These are phyloP conservation scores for Mormyrops boulengeri DNA, from an alignment of 2,797 vertebrate genomes.

Conservation along the genomic window DNA sequence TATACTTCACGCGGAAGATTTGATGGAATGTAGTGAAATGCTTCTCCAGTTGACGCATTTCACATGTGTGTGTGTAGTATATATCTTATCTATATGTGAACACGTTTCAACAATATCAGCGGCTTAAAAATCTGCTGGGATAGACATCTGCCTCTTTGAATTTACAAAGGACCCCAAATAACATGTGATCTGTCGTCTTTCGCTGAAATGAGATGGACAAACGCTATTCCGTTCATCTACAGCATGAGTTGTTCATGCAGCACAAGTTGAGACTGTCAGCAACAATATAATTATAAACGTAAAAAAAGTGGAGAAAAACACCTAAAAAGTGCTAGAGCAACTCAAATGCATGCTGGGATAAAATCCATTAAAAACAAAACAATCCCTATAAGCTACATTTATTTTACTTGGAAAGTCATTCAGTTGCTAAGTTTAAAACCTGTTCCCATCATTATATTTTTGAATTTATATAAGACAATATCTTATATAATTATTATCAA, in stretches of 20 bases:
- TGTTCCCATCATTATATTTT: neutral
- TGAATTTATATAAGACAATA: neutral
- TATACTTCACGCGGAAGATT: neutral
- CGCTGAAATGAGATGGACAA: neutral
- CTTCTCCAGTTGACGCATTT: neutral
- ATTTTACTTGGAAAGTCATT: neutral
- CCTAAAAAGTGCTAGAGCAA: neutral
- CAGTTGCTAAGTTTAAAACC: neutral
- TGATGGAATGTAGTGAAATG: conserved; percentile 9
- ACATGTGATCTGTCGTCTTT: neutral
- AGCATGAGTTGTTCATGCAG: neutral
- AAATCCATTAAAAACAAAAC: neutral
- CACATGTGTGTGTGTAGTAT: neutral
- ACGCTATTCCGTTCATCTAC: neutral
- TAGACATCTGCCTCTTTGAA: neutral
- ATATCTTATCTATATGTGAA: neutral
- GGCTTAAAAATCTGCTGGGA: neutral
- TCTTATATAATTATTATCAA: neutral
- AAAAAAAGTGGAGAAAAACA: neutral
- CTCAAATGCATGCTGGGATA: neutral
- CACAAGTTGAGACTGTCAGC: neutral
- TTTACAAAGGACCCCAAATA: neutral
- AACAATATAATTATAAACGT: neutral
- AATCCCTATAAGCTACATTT: neutral
- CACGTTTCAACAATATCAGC: neutral